These are phyloP conservation scores for Bicyclus anynana DNA, from an alignment of 1,140 invertebrate species.

Conservation along the genomic window DNA sequence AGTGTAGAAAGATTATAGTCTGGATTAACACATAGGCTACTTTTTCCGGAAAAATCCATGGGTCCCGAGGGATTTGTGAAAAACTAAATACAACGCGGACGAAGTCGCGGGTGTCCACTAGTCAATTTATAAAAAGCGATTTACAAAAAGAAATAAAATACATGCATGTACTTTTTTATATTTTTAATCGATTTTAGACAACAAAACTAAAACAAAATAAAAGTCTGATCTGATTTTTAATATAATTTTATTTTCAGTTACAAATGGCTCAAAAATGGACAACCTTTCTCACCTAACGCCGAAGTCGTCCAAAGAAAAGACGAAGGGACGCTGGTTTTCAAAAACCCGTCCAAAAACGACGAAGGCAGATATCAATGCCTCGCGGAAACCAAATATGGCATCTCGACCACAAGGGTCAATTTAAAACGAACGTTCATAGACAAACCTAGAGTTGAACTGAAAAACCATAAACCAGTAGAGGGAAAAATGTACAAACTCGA, in stretches of 20 bases:
- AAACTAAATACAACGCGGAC: no score
- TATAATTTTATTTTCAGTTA: conserved; percentile 17
- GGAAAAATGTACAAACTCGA: conserved; percentile 46
- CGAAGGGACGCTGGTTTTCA: conserved; percentile 42
- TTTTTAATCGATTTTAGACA: background rate
- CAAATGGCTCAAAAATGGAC: conserved; percentile 29
- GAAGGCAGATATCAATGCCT: conserved; percentile 48
- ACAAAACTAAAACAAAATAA: no score
- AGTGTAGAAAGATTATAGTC: no score
- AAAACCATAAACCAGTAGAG: conserved; percentile 42
- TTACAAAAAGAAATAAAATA: no score
- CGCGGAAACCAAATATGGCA: conserved; percentile 35
- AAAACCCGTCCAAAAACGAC: conserved; percentile 27
- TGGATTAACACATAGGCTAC: no score
- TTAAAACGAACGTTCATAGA: conserved; percentile 39
- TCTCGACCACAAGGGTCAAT: conserved; percentile 36
- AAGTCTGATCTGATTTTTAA: background rate
- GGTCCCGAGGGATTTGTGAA: no score
- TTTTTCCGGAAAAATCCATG: no score
- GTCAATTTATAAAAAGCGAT: no score
- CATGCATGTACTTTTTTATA: no score
- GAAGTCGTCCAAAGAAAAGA: conserved; percentile 28
- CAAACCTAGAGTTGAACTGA: conserved; percentile 13
- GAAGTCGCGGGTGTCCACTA: no score
- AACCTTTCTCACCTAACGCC: conserved; percentile 8